phyloP scores from a whole-genome alignment of 92 coral and sea anemone genomes.

The Epizoanthus rinbou region DNA sequence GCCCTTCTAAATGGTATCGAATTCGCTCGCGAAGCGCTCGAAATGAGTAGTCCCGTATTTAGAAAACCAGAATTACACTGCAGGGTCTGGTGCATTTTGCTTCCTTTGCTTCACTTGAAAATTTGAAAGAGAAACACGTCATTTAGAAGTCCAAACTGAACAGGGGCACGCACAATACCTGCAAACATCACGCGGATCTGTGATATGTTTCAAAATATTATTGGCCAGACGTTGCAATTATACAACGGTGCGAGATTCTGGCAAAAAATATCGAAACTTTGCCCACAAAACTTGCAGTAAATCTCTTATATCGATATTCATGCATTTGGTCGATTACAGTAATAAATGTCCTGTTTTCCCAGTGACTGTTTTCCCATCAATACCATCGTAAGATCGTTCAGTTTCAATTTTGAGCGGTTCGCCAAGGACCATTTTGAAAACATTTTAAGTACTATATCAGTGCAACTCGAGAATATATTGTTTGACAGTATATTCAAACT shows the following conservation, averaged over 20 bases:
- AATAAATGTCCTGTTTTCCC: slow-evolving; percentile 33
- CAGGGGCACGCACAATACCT: slow-evolving; percentile 41
- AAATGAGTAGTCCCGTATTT: not conserved
- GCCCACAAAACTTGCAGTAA: not conserved
- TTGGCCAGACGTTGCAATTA: not conserved
- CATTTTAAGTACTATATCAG: slow-evolving; percentile 11
- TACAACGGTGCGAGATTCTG: not conserved
- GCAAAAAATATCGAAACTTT: not conserved
- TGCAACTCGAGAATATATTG: not conserved
- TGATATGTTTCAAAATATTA: slow-evolving; percentile 28
- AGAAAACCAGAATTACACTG: slow-evolving; percentile 3
- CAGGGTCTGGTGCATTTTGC: not conserved
- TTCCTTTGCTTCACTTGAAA: slow-evolving; percentile 28
- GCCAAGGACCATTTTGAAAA: slow-evolving; percentile 59
- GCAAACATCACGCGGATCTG: slow-evolving; percentile 36
- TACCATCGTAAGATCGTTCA: slow-evolving; percentile 70
- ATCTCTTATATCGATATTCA: not conserved
- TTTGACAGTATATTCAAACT: not conserved
- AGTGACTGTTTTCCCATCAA: slow-evolving; percentile 66
- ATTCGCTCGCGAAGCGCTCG: slow-evolving; percentile 2
- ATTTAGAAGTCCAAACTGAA: slow-evolving; percentile 28
- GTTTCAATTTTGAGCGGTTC: slow-evolving; percentile 77
- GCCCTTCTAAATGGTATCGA: slow-evolving; percentile 34
- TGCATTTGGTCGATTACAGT: not conserved
- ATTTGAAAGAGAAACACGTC: slow-evolving; percentile 36